Conservation (phyloP, 2,888 invertebrate genomes). For the Syrphus vitripennis region DNA sequence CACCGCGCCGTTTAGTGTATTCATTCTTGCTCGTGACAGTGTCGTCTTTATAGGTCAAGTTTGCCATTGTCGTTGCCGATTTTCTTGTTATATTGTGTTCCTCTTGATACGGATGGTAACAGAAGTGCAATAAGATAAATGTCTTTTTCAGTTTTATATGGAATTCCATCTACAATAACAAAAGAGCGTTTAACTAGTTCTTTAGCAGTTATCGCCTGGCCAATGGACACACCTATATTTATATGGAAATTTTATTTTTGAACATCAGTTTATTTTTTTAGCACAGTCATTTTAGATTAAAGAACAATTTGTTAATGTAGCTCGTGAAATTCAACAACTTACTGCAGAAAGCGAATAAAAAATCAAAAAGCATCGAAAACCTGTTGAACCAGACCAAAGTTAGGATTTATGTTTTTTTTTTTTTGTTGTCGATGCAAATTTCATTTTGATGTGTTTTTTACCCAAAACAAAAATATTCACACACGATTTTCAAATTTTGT, state of each 20-base stretch:
- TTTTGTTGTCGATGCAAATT: neutral
- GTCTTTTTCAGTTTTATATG: neutral
- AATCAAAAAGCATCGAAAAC: neutral
- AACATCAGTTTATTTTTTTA: too few species aligned
- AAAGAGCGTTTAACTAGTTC: constrained; percentile 19
- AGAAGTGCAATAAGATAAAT: neutral
- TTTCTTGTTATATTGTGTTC: neutral
- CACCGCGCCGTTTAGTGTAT: neutral
- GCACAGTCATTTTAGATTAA: neutral
- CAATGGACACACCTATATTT: neutral
- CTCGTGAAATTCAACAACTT: neutral
- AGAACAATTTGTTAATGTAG: neutral
- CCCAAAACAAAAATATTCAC: neutral
- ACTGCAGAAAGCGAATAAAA: neutral
- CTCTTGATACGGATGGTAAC: constrained; percentile 1
- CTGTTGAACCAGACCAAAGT: neutral
- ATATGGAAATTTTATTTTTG: neutral
- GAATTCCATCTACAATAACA: constrained; percentile 3
- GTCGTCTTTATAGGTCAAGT: constrained; percentile 68
- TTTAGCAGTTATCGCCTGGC: too few species aligned
- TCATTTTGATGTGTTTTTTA: neutral
- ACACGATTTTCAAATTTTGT: neutral
- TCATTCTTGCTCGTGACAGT: constrained; percentile 43
- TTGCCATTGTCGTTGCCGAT: constrained; percentile 25
- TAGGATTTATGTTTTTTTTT: neutral